Base-by-base conservation (phyloP, 1,140 invertebrate species). In the Ooceraea biroi region DNA sequence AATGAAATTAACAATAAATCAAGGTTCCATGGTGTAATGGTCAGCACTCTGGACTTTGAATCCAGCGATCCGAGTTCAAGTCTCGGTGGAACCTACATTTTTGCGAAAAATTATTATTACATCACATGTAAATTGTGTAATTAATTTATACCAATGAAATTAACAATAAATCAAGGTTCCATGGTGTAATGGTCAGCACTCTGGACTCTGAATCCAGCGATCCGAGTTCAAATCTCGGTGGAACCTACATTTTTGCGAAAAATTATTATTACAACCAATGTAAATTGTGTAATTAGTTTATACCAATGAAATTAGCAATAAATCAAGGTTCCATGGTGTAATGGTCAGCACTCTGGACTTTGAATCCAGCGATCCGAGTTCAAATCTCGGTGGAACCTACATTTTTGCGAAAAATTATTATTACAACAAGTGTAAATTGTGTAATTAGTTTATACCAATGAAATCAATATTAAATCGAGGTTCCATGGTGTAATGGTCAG, bases 171-270 rank as follows among this genome's bases (percentile, higher is more conserved):
- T n/a, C 52, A 83, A 72, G 97, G 96, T 97, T 95, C 96, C 96
- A 97, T 97, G 97, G 97, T 97, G 97, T 97, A 97, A 97, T 97
- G 97, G 97, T 97, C 97, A 97, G 97, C 97, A 97, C 97, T 97
- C 96, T 97, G 97, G 97, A 97, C 97, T 97, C 96, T 97, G 97
- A 97, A 97, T 97, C 97, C 97, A 97, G 97, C 96, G 97, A 97
- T 97, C 96, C 96, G 96, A 97, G 96, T 97, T 97, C 96, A 96
- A 97, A 97, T 97, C 96, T 97, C 96, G 96, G 96, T 96, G 96
- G 96, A 96, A 97, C 96, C 96, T 97, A 10, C 10, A 65, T 52
- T 86, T 72, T 86, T 66, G 60, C 52, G 10, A 19, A 1, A 22
- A 22, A 22, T 22, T 2, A 50, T 22, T 12, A 27, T n/a, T n/a